Evolutionary conservation across 2,797 vertebrate genomes (phyloP).

Genomic region (Gephyroberyx darwinii): DNA sequence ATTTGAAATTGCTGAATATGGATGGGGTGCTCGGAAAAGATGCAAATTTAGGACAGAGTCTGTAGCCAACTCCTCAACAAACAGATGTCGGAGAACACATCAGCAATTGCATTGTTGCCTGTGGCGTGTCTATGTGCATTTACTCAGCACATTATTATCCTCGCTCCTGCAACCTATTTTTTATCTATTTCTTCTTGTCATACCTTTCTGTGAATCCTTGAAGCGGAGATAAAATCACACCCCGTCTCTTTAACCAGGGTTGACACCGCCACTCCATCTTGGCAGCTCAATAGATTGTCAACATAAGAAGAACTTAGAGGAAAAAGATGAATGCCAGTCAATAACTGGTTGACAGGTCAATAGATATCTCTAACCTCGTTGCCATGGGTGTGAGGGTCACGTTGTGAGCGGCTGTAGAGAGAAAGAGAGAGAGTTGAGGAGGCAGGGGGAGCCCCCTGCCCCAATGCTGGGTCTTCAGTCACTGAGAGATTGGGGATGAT

Average conservation of each 20-base stretch:
- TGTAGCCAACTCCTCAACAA: conserved; percentile 42
- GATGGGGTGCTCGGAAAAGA: conserved; percentile 54
- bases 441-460: background rate
- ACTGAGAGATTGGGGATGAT: background rate
- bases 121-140: conserved; percentile 38
- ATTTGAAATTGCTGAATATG: conserved; percentile 57
- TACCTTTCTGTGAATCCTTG: conserved; percentile 38
- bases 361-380: conserved; percentile 71
- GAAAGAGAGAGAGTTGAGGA: conserved; percentile 6
- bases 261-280: conserved; percentile 53
- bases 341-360: conserved; percentile 68
- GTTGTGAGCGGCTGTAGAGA: conserved; percentile 37
- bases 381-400: conserved; percentile 36
- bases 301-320: conserved; percentile 63
- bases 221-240: conserved; percentile 56
- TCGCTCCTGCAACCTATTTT: conserved; percentile 20
- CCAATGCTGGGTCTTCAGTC: conserved; percentile 2
- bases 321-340: conserved; percentile 69
- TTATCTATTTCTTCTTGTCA: conserved; percentile 12
- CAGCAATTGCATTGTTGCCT: conserved; percentile 41
- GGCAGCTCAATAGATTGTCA: conserved; percentile 64
- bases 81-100: conserved; percentile 51
- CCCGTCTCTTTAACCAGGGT: conserved; percentile 38
- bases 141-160: conserved; percentile 25
- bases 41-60: conserved; percentile 49